These are phyloP conservation scores for Pemphredon lugubris DNA, from an alignment of 2,888 invertebrate genomes.

Conservation along the genomic window DNA sequence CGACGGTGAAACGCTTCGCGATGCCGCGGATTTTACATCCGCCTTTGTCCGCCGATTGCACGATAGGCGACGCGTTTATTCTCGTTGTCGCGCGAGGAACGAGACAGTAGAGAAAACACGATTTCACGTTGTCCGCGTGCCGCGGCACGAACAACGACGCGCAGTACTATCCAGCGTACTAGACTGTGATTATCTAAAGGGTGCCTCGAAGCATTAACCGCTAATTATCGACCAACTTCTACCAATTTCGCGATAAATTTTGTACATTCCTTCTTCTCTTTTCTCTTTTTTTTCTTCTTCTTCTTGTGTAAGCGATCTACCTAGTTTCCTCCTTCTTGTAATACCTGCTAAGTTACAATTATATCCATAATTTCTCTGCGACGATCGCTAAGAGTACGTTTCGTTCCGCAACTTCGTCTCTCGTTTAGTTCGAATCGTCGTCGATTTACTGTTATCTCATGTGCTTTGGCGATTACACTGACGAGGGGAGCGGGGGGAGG, in stretches of 20 bases:
- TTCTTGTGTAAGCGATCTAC: constrained; percentile 59
- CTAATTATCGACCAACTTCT: constrained; percentile 67
- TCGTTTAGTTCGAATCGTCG: constrained; percentile 11
- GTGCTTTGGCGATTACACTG: constrained; percentile 33
- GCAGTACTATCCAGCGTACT: constrained; percentile 78
- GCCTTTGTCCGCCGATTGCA: no score
- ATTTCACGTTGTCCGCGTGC: constrained; percentile 27
- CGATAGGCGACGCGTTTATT: no score
- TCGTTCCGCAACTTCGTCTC: background rate
- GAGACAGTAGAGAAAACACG: constrained; percentile 29
- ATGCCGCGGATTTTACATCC: no score
- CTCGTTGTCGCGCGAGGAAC: constrained; percentile 27
- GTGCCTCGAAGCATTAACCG: constrained; percentile 73
- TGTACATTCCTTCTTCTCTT: constrained; percentile 61
- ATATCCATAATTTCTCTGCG: constrained; percentile 38
- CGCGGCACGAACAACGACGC: constrained; percentile 43
- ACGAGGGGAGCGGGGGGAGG: constrained; percentile 2
- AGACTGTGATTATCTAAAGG: constrained; percentile 75
- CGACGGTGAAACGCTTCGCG: no score
- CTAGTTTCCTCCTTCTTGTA: constrained; percentile 49
- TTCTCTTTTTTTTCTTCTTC: constrained; percentile 28
- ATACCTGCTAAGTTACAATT: constrained; percentile 45
- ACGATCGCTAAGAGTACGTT: constrained; percentile 9
- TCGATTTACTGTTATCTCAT: constrained; percentile 21
- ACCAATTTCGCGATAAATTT: constrained; percentile 69